Conservation (phyloP, 2,888 invertebrate genomes). For the Erannis defoliaria region DNA sequence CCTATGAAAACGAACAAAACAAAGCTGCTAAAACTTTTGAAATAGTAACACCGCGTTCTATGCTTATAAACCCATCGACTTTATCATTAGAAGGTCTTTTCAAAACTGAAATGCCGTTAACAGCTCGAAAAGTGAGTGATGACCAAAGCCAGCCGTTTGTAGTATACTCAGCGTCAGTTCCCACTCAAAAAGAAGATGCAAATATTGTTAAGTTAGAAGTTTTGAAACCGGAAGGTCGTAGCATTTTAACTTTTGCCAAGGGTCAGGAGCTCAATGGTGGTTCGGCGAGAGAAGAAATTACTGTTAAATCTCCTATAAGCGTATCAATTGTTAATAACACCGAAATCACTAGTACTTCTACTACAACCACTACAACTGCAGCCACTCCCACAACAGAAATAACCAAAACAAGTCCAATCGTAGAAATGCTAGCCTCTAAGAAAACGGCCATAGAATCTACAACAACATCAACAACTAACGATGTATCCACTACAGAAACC, state of each 20-base stretch:
- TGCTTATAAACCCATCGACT: slow-evolving; percentile 87
- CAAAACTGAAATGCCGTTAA: slow-evolving; percentile 80
- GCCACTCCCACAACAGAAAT: slow-evolving; percentile 43
- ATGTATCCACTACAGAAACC: slow-evolving; percentile 60
- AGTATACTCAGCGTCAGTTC: slow-evolving; percentile 77
- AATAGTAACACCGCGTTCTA: slow-evolving; percentile 71
- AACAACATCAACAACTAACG: slow-evolving; percentile 50
- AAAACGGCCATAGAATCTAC: slow-evolving; percentile 54
- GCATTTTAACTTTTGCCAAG: slow-evolving; percentile 74
- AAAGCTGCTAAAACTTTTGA: slow-evolving; percentile 70
- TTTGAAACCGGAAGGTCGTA: slow-evolving; percentile 69
- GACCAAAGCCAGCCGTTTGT: slow-evolving; percentile 74
- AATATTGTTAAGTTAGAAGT: slow-evolving; percentile 70
- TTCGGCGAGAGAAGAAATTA: slow-evolving; percentile 58
- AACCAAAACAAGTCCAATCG: slow-evolving; percentile 49
- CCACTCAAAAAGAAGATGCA: slow-evolving; percentile 65
- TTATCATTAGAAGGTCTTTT: slow-evolving; percentile 90
- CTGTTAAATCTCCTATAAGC: slow-evolving; percentile 63
- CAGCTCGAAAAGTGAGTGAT: slow-evolving; percentile 60
- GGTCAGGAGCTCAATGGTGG: slow-evolving; percentile 75
- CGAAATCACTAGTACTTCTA: slow-evolving; percentile 29
- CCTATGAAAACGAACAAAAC: slow-evolving; percentile 76
- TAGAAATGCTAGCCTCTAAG: slow-evolving; percentile 52
- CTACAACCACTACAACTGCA: slow-evolving; percentile 44
- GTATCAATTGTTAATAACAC: slow-evolving; percentile 60